phyloP scores from a whole-genome alignment of 23 tunicate species.

The Halocynthia roretzi region DNA sequence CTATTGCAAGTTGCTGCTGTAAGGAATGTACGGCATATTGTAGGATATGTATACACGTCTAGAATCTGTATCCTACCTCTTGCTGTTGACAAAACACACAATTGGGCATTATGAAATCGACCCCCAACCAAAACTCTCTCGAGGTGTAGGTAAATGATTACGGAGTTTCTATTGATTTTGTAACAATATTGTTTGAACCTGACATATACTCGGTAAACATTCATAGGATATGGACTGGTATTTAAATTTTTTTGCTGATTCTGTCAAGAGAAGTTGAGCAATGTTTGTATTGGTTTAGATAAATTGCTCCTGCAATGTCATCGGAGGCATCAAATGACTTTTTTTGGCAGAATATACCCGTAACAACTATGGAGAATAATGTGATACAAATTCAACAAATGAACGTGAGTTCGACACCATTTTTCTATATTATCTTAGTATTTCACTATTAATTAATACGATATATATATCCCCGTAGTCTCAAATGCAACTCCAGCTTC shows the following conservation, averaged over 20 bases:
- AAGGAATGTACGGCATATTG: no score
- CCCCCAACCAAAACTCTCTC: no score
- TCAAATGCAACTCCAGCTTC: conserved; percentile 13
- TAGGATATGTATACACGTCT: no score
- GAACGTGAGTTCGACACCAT: neutral
- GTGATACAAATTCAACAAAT: conserved; percentile 11
- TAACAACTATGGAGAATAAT: neutral
- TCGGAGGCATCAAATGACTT: conserved; percentile 12
- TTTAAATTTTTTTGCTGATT: neutral
- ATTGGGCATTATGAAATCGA: no score
- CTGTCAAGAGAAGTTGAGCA: neutral
- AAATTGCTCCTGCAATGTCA: neutral
- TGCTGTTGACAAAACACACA: no score
- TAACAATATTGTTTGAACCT: neutral
- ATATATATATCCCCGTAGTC: neutral
- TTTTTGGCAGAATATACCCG: conserved; percentile 16
- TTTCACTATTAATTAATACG: neutral
- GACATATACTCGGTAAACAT: neutral
- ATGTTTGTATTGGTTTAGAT: neutral
- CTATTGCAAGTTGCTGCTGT: no score
- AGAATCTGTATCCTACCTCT: no score
- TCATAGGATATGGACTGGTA: no score
- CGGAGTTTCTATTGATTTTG: neutral
- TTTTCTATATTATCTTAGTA: neutral
- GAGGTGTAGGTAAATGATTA: conserved; percentile 8